A percentile compares a stretch with the other conserved stretches of the same genome.
phyloP scores from a whole-genome alignment of 2,888 invertebrate genomes.

The Asteroscopus sphinx region DNA sequence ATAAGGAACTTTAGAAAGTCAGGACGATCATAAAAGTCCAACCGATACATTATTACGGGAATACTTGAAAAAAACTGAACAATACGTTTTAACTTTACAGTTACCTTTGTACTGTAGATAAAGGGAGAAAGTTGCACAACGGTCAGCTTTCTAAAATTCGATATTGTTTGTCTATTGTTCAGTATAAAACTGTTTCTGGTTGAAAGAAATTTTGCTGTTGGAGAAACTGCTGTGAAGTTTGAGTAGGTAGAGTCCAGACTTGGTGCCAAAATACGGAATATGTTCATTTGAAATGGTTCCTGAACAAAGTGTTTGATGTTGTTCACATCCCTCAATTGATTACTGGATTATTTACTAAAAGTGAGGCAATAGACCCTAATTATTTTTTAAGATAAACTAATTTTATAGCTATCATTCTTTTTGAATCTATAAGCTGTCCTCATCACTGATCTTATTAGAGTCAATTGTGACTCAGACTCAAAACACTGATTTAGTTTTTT shows the following conservation, averaged over 20 bases:
- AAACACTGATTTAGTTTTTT: no score
- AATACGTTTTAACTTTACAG: constrained; percentile 78
- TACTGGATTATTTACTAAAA: background rate
- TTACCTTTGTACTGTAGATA: constrained; percentile 82
- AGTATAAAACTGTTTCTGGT: constrained; percentile 64
- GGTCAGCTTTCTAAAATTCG: constrained; percentile 85
- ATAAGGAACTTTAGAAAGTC: constrained; percentile 68
- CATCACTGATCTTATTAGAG: no score
- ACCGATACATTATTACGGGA: constrained; percentile 66
- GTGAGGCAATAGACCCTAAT: no score
- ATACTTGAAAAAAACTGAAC: constrained; percentile 71
- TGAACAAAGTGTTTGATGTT: background rate
- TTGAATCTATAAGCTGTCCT: no score
- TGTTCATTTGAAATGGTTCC: background rate
- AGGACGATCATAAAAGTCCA: constrained; percentile 60
- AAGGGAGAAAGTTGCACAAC: constrained; percentile 88
- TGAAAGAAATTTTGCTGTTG: constrained; percentile 63
- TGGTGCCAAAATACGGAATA: constrained; percentile 17
- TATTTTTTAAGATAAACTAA: no score
- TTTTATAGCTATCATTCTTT: no score
- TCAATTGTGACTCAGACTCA: no score
- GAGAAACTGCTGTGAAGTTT: constrained; percentile 36
- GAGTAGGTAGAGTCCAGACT: constrained; percentile 22
- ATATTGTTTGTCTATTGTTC: constrained; percentile 76
- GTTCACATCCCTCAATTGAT: background rate